Conservation (phyloP, 2,888 invertebrate genomes). For the Blastobasis adustella region DNA sequence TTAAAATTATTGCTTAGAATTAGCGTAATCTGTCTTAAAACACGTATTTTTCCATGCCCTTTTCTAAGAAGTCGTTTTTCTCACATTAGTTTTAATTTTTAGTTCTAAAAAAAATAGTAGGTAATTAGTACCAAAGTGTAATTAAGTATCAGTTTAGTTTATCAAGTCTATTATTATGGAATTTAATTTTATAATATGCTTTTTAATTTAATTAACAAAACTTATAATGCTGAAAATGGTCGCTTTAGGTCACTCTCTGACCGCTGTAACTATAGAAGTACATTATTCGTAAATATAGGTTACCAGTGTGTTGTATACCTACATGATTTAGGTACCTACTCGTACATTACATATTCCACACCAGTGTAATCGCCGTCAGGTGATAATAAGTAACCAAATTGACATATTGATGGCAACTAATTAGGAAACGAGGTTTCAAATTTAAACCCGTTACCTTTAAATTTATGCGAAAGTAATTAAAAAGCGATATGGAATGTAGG, state of each 20-base stretch:
- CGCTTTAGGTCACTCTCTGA: too few species aligned
- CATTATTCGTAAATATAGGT: background rate
- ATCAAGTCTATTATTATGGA: slow-evolving; percentile 16
- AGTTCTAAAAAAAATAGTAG: slow-evolving; percentile 45
- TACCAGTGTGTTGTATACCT: background rate
- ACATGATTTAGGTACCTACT: background rate
- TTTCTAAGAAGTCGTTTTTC: slow-evolving; percentile 24
- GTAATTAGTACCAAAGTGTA: slow-evolving; percentile 72
- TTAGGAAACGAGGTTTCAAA: too few species aligned
- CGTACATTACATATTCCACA: slow-evolving; percentile 7
- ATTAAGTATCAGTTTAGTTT: slow-evolving; percentile 61
- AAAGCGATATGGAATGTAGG: too few species aligned
- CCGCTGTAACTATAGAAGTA: background rate
- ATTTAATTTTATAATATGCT: too few species aligned
- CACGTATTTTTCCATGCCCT: background rate
- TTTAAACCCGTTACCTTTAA: too few species aligned
- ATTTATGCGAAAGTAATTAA: too few species aligned
- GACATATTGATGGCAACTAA: too few species aligned
- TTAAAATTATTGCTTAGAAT: slow-evolving; percentile 6
- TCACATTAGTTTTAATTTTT: slow-evolving; percentile 39
- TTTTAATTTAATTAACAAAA: too few species aligned
- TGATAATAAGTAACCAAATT: too few species aligned
- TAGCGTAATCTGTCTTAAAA: slow-evolving; percentile 3
- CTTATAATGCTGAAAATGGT: background rate
- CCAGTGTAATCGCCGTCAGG: too few species aligned